phyloP scores from a whole-genome alignment of 2,797 vertebrate genomes.

The Harpagifer antarcticus region DNA sequence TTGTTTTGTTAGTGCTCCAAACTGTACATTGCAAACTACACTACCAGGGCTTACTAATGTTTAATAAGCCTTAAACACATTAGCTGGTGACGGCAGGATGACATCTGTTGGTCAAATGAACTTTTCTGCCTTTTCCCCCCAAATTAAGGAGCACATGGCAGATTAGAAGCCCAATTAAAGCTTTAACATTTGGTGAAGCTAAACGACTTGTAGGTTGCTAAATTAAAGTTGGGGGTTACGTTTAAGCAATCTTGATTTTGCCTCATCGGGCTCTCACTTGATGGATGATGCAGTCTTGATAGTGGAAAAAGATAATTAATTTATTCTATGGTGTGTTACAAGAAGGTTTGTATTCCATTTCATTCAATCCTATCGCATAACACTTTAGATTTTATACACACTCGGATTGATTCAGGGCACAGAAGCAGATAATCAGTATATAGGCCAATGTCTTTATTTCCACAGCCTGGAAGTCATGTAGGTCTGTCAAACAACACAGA shows the following conservation, averaged over 20 bases:
- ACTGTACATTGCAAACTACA: background rate
- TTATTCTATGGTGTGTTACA: background rate
- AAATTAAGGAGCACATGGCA: background rate
- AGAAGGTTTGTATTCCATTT: background rate
- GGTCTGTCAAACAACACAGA: slow-evolving; percentile 63
- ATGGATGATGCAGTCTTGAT: background rate
- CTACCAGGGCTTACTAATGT: background rate
- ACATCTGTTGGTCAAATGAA: background rate
- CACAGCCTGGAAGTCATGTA: slow-evolving; percentile 66
- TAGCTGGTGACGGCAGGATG: background rate
- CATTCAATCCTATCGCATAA: background rate
- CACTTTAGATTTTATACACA: background rate
- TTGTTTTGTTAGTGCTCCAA: background rate
- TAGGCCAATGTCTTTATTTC: slow-evolving; percentile 73
- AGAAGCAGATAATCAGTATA: slow-evolving; percentile 28
- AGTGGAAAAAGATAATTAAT: slow-evolving; percentile 1
- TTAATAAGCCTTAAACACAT: slow-evolving; percentile 5
- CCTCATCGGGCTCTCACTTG: background rate
- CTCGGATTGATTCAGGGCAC: slow-evolving; percentile 31
- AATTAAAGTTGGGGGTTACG: background rate
- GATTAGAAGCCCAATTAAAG: background rate
- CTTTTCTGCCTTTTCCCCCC: background rate
- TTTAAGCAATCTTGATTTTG: background rate
- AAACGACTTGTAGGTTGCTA: background rate
- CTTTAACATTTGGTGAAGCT: background rate